Conservation (phyloP, 2,888 invertebrate species). For the Scrobipalpa costella region DNA sequence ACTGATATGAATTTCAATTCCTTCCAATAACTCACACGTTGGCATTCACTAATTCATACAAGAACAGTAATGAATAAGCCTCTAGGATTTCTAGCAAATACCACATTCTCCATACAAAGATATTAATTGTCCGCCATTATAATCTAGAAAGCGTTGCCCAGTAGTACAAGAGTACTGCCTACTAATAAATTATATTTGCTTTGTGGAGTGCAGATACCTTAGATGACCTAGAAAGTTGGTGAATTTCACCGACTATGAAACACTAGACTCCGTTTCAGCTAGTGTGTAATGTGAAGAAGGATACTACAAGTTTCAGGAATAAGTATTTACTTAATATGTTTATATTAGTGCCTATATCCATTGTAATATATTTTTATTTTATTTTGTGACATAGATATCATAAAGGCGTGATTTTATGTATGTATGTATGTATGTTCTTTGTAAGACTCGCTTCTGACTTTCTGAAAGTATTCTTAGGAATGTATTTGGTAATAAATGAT, state of each 20-base stretch:
- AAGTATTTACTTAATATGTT: no score
- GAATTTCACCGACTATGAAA: not conserved
- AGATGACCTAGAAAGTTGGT: conserved; percentile 18
- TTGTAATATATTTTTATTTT: no score
- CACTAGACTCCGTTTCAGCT: not conserved
- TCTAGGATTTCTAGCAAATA: conserved; percentile 1
- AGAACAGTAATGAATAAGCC: not conserved
- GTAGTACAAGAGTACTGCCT: conserved; percentile 16
- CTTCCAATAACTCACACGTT: not conserved
- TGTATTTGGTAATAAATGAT: no score
- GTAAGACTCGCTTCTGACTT: no score
- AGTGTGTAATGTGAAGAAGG: no score
- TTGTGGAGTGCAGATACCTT: conserved; percentile 7
- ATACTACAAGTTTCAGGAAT: no score
- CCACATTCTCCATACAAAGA: not conserved
- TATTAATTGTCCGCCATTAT: not conserved
- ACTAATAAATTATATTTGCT: conserved; percentile 16
- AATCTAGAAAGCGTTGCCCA: conserved; percentile 5
- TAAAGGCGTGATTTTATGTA: no score
- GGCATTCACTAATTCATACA: not conserved
- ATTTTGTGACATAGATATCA: no score
- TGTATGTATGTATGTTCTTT: no score
- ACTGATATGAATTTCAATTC: not conserved
- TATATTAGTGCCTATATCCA: no score
- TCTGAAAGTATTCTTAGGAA: no score